Base-by-base conservation (phyloP, 2,888 invertebrate species). In the Amphiduros pacificus region DNA sequence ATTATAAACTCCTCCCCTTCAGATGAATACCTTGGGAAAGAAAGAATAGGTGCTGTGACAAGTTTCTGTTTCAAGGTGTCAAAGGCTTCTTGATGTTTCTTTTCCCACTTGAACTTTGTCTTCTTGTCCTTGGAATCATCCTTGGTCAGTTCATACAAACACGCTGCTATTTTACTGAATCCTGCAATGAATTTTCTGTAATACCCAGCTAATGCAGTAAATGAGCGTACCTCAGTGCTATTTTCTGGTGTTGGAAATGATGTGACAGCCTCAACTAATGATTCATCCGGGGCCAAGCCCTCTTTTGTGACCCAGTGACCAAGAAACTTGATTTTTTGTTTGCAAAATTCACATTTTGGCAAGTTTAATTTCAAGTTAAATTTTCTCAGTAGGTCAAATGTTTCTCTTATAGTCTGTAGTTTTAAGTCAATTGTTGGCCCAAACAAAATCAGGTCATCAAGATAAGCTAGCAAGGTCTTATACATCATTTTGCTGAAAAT, bases 1-100 rank as follows among this genome's bases (percentile, higher is more conserved):
- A 44, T n/a, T 17, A 17, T 44, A n/a, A n/a, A n/a, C 6, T 20
- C 22, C n/a, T 44, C 20, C 22, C 44, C 44, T 44, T 44, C 44
- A 44, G n/a, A n/a, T n/a, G n/a, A n/a, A n/a, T n/a, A n/a, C 51
- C 26, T 24, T n/a, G 51, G 51, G 24, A 24, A 51, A 51, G 22
- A 22, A 17, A 51, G 17, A 26, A 51, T 51, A 5, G 24, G 51
- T 17, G 24, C 26, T 51, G 51, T 9, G 24, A 51, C 24, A 24
- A 51, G 51, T 17, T 17, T 17, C 9, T 51, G 26, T 26, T 27
- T 24, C 9, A 51, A 27, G 6, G 6, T 51, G 17, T 51, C 24
- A 24, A 24, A 51, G 6, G 51, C 51, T 17, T 6, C 6, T 9
- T 51, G 5, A 26, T 24, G 24, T 22, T 5, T 4, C 6, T 27